phyloP scores from a whole-genome alignment of 2,113 vertebrate species.

The Lophura nycthemera region DNA sequence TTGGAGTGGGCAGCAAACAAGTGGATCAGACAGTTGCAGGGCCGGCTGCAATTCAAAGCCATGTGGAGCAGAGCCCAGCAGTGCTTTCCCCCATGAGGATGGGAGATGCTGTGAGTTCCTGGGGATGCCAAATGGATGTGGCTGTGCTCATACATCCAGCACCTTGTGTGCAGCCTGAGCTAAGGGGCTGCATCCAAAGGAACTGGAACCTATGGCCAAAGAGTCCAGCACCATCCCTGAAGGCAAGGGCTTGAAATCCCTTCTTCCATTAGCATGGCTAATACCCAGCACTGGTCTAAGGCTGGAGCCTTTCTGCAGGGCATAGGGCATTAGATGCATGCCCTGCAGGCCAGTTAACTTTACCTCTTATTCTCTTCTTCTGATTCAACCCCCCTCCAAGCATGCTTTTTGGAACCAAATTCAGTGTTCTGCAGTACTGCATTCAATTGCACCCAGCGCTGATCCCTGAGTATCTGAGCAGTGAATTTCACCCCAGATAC shows the following conservation, averaged over 20 bases:
- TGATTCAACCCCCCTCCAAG: background rate
- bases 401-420: fast-evolving
- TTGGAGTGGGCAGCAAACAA: constrained; percentile 2
- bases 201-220: background rate
- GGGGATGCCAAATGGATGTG: background rate
- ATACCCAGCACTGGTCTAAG: background rate
- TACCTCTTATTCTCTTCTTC: background rate
- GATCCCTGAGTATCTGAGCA: fast-evolving
- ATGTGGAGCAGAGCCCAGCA: background rate
- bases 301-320: background rate
- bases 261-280: background rate
- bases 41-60: background rate
- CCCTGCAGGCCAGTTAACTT: background rate
- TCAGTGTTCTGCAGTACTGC: background rate
- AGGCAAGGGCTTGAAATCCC: constrained; percentile 34
- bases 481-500: background rate
- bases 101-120: background rate
- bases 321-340: background rate
- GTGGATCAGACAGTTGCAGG: background rate
- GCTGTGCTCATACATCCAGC: background rate
- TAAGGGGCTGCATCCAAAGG: background rate
- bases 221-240: background rate
- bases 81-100: fast-evolving
- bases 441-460: background rate
- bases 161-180: background rate